phyloP scores from a whole-genome alignment of 2,113 vertebrate species.

The Poeciliopsis turrubarensis region DNA sequence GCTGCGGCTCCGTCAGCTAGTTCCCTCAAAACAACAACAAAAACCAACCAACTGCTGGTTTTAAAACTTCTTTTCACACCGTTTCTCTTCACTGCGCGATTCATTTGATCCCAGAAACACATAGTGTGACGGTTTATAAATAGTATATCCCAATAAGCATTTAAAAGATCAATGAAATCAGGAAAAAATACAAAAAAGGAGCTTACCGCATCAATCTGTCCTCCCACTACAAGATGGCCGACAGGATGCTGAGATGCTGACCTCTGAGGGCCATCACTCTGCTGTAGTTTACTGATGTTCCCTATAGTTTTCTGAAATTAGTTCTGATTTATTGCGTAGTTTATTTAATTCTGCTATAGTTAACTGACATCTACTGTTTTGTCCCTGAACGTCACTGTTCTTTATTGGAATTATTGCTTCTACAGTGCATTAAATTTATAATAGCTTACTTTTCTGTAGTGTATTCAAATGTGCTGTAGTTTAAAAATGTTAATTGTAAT shows the following conservation, averaged over 20 bases:
- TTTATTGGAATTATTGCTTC: too few relatives aligned
- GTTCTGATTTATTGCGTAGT: too few relatives aligned
- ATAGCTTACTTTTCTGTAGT: too few relatives aligned
- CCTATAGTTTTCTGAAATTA: too few relatives aligned
- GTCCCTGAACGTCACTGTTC: too few relatives aligned
- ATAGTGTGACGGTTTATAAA: accelerated
- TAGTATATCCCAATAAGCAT: accelerated
- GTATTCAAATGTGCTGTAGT: too few relatives aligned
- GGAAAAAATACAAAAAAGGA: conserved; percentile 38
- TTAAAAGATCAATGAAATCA: conserved; percentile 6
- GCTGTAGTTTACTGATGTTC: not conserved
- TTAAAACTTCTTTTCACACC: accelerated
- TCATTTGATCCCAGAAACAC: accelerated
- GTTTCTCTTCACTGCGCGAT: accelerated
- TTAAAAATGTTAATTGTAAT: too few relatives aligned
- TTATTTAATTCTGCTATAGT: too few relatives aligned
- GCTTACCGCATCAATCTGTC: conserved; percentile 77
- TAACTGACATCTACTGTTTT: too few relatives aligned
- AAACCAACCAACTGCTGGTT: conserved; percentile 8
- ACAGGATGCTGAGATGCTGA: conserved; percentile 68
- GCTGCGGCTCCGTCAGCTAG: conserved; percentile 29
- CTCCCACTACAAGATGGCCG: conserved; percentile 77
- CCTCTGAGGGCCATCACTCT: conserved; percentile 21
- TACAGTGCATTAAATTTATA: too few relatives aligned
- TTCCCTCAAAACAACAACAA: conserved; percentile 70